phyloP scores from a whole-genome alignment of 2,888 invertebrate genomes.

The Lasioglossum calceatum region DNA sequence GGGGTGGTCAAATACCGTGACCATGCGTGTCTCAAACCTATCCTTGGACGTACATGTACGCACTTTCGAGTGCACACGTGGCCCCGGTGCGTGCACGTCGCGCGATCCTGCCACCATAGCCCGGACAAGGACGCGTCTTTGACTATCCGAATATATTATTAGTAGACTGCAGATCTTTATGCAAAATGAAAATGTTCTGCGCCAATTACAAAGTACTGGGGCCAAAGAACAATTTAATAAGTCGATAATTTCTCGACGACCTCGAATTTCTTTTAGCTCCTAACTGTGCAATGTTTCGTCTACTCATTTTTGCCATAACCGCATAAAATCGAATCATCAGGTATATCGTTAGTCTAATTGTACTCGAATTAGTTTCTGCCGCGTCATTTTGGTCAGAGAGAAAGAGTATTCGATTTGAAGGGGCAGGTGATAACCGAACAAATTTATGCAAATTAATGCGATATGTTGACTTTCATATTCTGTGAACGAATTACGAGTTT shows the following conservation, averaged over 20 bases:
- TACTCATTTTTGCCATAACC: not conserved
- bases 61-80: conserved; percentile 71
- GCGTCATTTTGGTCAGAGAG: too few relatives aligned
- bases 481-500: too few relatives aligned
- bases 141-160: conserved; percentile 7
- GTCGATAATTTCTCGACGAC: too few relatives aligned
- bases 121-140: conserved; percentile 64
- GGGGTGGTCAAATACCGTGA: conserved; percentile 84
- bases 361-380: not conserved
- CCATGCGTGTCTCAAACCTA: conserved; percentile 77
- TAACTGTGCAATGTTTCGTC: not conserved
- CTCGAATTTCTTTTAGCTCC: not conserved
- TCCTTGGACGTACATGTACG: conserved; percentile 66
- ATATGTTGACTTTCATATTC: too few relatives aligned
- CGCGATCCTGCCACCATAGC: conserved; percentile 45
- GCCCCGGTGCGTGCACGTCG: conserved; percentile 55
- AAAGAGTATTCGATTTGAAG: too few relatives aligned
- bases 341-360: not conserved
- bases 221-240: not conserved
- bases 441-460: too few relatives aligned
- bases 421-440: too few relatives aligned
- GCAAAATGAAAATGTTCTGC: not conserved
- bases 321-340: not conserved
- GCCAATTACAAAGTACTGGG: not conserved
- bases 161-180: not conserved